phyloP scores from a whole-genome alignment of 2,888 invertebrate genomes.

The Gonocerus acuteangulatus region DNA sequence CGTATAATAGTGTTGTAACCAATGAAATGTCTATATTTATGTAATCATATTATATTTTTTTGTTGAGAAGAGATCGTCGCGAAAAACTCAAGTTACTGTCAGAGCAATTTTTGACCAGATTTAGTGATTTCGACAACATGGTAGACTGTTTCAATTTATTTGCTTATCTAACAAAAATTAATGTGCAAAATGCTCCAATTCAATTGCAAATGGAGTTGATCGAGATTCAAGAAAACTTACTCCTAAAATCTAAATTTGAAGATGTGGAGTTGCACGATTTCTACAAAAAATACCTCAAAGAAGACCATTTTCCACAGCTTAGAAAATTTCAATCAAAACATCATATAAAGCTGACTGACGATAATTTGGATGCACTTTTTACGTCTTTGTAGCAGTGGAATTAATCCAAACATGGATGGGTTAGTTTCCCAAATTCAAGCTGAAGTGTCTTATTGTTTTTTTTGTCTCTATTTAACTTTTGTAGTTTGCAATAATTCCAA shows the following conservation, averaged over 20 bases:
- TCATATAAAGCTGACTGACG: slow-evolving; percentile 2
- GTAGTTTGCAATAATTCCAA: slow-evolving; percentile 2
- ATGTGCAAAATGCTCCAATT: slow-evolving; percentile 18
- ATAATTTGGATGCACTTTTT: slow-evolving; percentile 11
- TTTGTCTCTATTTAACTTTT: not conserved
- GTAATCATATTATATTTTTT: too few relatives aligned
- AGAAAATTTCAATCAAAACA: slow-evolving; percentile 25
- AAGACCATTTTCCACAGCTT: slow-evolving; percentile 22
- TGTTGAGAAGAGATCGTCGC: too few relatives aligned
- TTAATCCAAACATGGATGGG: slow-evolving; percentile 21
- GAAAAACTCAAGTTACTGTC: slow-evolving; percentile 25
- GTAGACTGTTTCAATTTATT: slow-evolving; percentile 22
- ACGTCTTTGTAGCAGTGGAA: slow-evolving; percentile 13
- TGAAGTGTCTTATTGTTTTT: slow-evolving; percentile 21
- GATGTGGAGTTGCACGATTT: slow-evolving; percentile 22
- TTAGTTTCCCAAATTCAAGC: slow-evolving; percentile 22
- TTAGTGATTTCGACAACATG: slow-evolving; percentile 22
- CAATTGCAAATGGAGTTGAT: slow-evolving; percentile 22
- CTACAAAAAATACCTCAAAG: slow-evolving; percentile 24
- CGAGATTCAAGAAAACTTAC: slow-evolving; percentile 13
- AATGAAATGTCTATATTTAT: not conserved
- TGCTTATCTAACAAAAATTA: slow-evolving; percentile 11
- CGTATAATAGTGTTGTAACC: not conserved
- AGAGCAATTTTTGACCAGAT: slow-evolving; percentile 21
- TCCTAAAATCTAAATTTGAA: slow-evolving; percentile 22